phyloP scores from a whole-genome alignment of 2,888 invertebrate genomes.

The Drosophila antonietae region DNA sequence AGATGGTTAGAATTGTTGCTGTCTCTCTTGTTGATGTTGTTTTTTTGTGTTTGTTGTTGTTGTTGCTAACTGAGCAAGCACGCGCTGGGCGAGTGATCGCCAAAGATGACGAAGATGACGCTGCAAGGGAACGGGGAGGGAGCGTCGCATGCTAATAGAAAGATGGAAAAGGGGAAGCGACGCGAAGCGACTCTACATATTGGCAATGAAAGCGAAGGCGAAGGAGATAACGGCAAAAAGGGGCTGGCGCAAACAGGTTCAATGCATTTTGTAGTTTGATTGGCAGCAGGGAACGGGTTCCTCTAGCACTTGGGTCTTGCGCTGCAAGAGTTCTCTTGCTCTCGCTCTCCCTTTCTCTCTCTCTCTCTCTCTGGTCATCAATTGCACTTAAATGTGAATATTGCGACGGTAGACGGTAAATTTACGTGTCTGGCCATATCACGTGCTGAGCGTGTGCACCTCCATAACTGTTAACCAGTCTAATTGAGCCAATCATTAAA shows the following conservation, averaged over 20 bases:
- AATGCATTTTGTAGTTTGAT: constrained; percentile 70
- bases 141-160: constrained; percentile 35
- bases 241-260: constrained; percentile 62
- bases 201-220: constrained; percentile 40
- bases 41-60: constrained; percentile 10
- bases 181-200: constrained; percentile 18
- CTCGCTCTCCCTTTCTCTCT: background rate
- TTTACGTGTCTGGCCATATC: constrained; percentile 16
- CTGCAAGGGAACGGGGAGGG: background rate
- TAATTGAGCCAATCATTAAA: constrained; percentile 19
- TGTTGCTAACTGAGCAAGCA: constrained; percentile 66
- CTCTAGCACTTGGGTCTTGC: background rate
- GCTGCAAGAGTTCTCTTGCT: constrained; percentile 20
- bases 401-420: constrained; percentile 21
- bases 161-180: constrained; percentile 15
- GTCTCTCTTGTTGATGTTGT: constrained; percentile 12
- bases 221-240: background rate
- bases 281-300: constrained; percentile 38
- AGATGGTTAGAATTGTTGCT: constrained; percentile 64
- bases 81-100: constrained; percentile 79
- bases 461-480: constrained; percentile 18
- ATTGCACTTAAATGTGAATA: constrained; percentile 61
- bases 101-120: constrained; percentile 42
- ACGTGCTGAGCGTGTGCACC: constrained; percentile 48
- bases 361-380: constrained; percentile 40